A percentile compares a stretch with the other conserved stretches of the same genome.
Conservation (phyloP, 2,113 vertebrate species). For the Nymphicus hollandicus region DNA sequence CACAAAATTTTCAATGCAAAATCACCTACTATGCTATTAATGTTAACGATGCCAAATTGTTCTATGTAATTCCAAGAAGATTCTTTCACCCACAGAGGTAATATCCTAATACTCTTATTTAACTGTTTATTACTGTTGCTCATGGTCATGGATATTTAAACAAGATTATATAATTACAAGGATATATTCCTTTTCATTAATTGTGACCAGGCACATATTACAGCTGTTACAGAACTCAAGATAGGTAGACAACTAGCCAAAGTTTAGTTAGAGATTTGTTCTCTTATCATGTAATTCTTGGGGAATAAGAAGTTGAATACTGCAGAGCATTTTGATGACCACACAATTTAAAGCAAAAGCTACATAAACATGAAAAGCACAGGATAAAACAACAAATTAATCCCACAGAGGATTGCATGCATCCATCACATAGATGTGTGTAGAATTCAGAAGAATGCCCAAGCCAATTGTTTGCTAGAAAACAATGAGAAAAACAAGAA, state of each 20-base stretch:
- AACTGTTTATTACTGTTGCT: background rate
- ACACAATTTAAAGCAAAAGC: background rate
- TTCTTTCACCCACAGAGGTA: background rate
- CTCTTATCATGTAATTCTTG: background rate
- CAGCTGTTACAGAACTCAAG: background rate
- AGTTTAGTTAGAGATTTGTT: background rate
- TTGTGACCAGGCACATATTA: background rate
- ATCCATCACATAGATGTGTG: accelerated
- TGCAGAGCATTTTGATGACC: background rate
- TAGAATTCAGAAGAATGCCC: background rate
- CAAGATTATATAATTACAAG: background rate
- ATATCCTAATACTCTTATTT: background rate
- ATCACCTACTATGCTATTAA: background rate
- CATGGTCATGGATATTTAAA: background rate
- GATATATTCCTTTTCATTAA: background rate
- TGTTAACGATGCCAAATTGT: background rate
- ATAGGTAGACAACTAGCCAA: background rate
- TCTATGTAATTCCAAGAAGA: background rate
- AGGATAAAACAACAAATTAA: background rate
- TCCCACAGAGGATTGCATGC: background rate
- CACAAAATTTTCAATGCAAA: background rate
- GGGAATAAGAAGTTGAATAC: background rate
- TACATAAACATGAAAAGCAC: background rate
- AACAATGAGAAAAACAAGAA: background rate
- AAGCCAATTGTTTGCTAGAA: background rate